Conservation (phyloP, 2,888 invertebrate genomes). For the Dasypolia templi region DNA sequence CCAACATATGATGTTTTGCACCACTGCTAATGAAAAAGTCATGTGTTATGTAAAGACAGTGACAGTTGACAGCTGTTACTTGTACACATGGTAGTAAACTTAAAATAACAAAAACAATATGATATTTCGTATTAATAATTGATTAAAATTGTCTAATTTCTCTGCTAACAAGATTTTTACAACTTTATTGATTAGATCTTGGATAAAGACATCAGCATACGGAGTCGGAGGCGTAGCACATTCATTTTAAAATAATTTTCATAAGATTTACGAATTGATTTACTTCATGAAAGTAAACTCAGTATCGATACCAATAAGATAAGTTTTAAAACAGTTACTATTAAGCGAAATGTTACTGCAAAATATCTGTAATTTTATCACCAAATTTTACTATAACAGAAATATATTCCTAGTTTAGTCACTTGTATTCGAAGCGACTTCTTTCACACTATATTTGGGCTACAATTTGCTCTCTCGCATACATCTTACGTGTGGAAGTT, state of each 20-base stretch:
- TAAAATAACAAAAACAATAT: too few relatives aligned
- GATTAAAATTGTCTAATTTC: too few relatives aligned
- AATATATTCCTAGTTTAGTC: conserved; percentile 43
- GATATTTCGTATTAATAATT: too few relatives aligned
- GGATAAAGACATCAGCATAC: background rate
- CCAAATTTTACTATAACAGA: conserved; percentile 16
- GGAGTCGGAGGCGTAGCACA: background rate
- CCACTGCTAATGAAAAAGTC: too few relatives aligned
- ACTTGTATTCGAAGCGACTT: conserved; percentile 60
- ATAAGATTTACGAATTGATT: background rate
- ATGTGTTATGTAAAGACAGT: too few relatives aligned
- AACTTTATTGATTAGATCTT: background rate
- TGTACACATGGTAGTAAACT: too few relatives aligned
- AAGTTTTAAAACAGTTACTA: background rate
- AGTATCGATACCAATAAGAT: background rate
- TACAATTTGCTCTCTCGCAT: conserved; percentile 84
- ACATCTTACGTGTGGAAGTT: conserved; percentile 83
- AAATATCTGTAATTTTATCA: conserved; percentile 17
- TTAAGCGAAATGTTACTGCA: too few relatives aligned
- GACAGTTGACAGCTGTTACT: too few relatives aligned
- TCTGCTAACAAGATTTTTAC: too few relatives aligned
- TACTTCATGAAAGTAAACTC: background rate
- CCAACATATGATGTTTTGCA: too few relatives aligned
- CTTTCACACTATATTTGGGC: conserved; percentile 79
- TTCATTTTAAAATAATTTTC: background rate